A percentile compares a stretch with the other conserved stretches of the same genome.
Evolutionary conservation across 1,140 invertebrate species (phyloP).

Genomic region (Catajapyx aquilonaris): DNA sequence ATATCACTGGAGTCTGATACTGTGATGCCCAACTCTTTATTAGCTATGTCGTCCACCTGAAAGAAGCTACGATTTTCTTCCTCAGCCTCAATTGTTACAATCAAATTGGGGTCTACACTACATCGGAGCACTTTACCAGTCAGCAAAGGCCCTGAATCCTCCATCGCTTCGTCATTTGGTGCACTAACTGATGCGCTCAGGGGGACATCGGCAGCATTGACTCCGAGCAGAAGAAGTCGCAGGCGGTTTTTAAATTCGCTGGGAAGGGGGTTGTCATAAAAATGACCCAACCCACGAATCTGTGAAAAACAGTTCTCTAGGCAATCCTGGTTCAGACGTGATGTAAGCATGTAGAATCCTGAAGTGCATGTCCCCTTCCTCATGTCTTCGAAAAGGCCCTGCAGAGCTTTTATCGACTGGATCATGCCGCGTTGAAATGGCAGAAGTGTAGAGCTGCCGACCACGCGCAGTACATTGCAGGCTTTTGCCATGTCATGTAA

Average conservation of each 20-base stretch:
- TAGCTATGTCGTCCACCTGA: no score
- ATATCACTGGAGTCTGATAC: no score
- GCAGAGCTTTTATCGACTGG: slow-evolving; percentile 4
- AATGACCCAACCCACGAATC: slow-evolving; percentile 14
- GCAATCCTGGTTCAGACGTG: slow-evolving; percentile 15
- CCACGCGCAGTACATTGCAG: no score
- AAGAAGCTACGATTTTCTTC: no score
- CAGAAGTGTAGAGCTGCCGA: neutral
- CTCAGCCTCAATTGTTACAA: no score
- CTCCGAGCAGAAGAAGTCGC: slow-evolving; percentile 12
- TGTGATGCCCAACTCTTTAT: no score
- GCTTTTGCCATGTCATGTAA: no score
- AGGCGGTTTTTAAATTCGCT: slow-evolving; percentile 14
- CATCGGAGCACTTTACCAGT: no score
- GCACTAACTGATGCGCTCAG: no score
- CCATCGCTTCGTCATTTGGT: no score
- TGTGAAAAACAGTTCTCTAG: slow-evolving; percentile 17
- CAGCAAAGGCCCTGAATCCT: no score
- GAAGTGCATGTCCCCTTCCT: slow-evolving; percentile 5
- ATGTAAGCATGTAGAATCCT: slow-evolving; percentile 14
- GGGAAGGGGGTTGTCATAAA: slow-evolving; percentile 12
- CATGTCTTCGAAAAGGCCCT: slow-evolving; percentile 9
- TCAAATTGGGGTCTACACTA: no score
- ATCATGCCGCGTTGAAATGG: slow-evolving; percentile 10
- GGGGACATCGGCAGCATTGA: neutral